Evolutionary conservation across 2,113 vertebrate genomes (phyloP).

Genomic region (Empidonax alnorum): DNA sequence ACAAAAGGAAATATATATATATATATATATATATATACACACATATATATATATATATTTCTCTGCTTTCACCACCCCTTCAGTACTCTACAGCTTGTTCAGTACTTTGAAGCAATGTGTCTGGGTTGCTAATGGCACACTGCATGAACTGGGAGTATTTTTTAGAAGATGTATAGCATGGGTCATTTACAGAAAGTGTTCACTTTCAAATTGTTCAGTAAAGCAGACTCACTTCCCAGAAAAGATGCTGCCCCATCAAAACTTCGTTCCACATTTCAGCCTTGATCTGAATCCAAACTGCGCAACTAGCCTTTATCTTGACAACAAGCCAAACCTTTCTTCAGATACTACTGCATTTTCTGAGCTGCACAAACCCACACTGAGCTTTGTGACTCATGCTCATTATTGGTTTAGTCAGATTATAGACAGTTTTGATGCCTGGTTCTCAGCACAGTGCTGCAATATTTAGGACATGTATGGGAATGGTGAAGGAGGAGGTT

Average conservation of each 20-base stretch:
- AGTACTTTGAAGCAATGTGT: not conserved
- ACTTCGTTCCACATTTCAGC: not conserved
- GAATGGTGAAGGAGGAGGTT: not conserved
- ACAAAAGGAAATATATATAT: not conserved
- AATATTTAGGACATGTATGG: not conserved
- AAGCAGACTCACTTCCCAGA: slow-evolving; percentile 5
- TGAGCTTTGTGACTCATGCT: not conserved
- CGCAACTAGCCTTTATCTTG: not conserved
- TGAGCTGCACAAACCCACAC: not conserved
- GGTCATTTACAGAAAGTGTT: not conserved
- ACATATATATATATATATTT: not conserved
- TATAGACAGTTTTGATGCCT: not conserved
- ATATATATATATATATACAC: not conserved
- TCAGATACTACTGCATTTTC: not conserved
- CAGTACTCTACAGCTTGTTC: not conserved
- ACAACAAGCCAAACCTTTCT: not conserved
- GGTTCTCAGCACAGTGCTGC: not conserved
- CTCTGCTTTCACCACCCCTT: not conserved
- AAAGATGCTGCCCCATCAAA: not conserved
- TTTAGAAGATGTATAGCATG: not conserved
- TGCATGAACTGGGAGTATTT: not conserved
- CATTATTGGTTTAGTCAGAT: not conserved
- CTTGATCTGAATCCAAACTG: not conserved
- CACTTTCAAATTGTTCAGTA: not conserved
- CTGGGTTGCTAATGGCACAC: not conserved